Evolutionary conservation across 2,888 invertebrate genomes (phyloP).

Genomic region (Brachyopa scutellaris): DNA sequence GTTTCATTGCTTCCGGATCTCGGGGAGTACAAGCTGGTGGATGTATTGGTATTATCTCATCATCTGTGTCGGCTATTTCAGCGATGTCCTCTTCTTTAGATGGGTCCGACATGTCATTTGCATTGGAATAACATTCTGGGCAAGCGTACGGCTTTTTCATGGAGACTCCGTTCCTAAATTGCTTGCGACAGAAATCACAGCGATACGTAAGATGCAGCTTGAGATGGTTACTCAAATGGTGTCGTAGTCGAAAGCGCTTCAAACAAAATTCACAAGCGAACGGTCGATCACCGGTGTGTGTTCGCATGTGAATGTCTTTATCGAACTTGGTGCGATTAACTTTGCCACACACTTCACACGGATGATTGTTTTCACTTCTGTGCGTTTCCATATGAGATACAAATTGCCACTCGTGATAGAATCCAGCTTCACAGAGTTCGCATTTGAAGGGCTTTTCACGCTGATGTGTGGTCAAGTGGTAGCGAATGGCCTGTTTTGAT

Average conservation of each 20-base stretch:
- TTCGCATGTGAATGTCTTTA: constrained; percentile 79
- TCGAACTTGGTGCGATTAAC: constrained; percentile 74
- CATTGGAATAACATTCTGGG: constrained; percentile 55
- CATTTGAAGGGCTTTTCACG: constrained; percentile 75
- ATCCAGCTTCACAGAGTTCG: constrained; percentile 82
- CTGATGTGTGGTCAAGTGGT: constrained; percentile 76
- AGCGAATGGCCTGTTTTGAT: constrained; percentile 76
- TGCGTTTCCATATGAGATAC: constrained; percentile 75
- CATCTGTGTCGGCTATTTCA: constrained; percentile 34
- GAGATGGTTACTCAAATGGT: constrained; percentile 76
- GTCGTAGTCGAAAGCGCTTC: constrained; percentile 76
- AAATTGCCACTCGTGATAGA: constrained; percentile 76
- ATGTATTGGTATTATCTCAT: constrained; percentile 41
- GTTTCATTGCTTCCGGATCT: constrained; percentile 12
- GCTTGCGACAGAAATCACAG: constrained; percentile 75
- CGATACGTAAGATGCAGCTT: constrained; percentile 76
- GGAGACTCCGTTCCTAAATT: constrained; percentile 75
- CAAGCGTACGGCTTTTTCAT: constrained; percentile 75
- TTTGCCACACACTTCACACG: constrained; percentile 76
- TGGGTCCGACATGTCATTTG: background rate
- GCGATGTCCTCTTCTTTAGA: constrained; percentile 33
- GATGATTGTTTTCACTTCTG: constrained; percentile 73
- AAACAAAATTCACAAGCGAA: constrained; percentile 79
- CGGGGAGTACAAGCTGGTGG: no score
- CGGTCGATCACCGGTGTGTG: constrained; percentile 83